A percentile compares a stretch with the other conserved stretches of the same genome.
Evolutionary conservation across 2,888 invertebrate species (phyloP).

Genomic region (Dione vanillae): DNA sequence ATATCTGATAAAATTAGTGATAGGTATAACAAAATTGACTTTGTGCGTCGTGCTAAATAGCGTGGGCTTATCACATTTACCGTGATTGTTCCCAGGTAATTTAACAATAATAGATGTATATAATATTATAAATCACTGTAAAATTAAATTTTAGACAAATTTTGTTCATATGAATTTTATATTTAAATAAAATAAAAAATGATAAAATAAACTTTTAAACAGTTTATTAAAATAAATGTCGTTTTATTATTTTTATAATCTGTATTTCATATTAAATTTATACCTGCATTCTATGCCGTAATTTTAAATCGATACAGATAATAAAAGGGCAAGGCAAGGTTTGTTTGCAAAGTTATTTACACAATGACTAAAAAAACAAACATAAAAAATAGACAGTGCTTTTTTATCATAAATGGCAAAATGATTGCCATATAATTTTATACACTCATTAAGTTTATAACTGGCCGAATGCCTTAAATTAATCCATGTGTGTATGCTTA

Average conservation of each 20-base stretch:
- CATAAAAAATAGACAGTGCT: not conserved
- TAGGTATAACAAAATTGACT: not conserved
- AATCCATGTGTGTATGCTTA: not conserved
- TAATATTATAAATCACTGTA: too few species aligned
- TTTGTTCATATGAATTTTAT: too few species aligned
- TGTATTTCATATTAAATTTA: too few species aligned
- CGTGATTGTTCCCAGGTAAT: not conserved
- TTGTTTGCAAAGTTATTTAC: slow-evolving; percentile 12
- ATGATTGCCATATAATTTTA: slow-evolving; percentile 11
- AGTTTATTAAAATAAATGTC: too few species aligned
- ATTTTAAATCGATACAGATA: slow-evolving; percentile 12
- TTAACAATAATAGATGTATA: too few species aligned
- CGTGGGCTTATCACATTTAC: not conserved
- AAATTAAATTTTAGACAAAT: too few species aligned
- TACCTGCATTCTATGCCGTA: slow-evolving; percentile 10
- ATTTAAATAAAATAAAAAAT: not conserved
- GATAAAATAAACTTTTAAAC: not conserved
- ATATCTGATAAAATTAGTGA: not conserved
- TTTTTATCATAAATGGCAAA: slow-evolving; percentile 1
- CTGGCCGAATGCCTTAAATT: not conserved
- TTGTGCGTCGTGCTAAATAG: too few species aligned
- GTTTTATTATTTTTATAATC: slow-evolving; percentile 6
- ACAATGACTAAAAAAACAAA: slow-evolving; percentile 6
- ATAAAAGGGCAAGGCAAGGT: not conserved
- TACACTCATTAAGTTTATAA: slow-evolving; percentile 6